Evolutionary conservation across 2,113 vertebrate species (phyloP).

Genomic region (Anser cygnoides): DNA sequence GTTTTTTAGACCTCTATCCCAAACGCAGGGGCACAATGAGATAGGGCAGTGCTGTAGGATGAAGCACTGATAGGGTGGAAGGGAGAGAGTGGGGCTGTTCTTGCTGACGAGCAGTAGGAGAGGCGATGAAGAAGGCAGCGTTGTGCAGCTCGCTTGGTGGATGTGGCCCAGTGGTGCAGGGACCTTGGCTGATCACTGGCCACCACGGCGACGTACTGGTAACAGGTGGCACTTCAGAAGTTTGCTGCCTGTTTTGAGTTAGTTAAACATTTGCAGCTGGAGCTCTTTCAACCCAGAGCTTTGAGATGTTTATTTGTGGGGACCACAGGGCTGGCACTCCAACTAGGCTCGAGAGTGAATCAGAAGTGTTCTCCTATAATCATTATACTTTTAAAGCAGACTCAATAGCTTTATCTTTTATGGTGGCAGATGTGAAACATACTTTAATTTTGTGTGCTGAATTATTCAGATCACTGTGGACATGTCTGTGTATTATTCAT

Average conservation of each 20-base stretch:
- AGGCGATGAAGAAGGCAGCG: background rate
- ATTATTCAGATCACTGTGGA: slow-evolving; percentile 44
- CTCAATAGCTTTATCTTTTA: slow-evolving; percentile 20
- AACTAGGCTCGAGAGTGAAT: background rate
- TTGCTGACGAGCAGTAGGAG: background rate
- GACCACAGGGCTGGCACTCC: background rate
- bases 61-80: too few relatives aligned
- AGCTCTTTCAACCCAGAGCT: slow-evolving; percentile 9
- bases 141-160: background rate
- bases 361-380: slow-evolving; percentile 15
- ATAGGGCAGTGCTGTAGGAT: background rate
- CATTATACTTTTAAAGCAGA: slow-evolving; percentile 27
- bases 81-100: fast-evolving
- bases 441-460: slow-evolving; percentile 48
- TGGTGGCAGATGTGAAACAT: slow-evolving; percentile 44
- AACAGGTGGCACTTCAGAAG: background rate
- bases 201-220: background rate
- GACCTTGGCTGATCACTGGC: background rate
- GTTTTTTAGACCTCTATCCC: background rate
- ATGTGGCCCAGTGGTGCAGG: background rate
- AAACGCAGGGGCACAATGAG: background rate
- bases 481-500: background rate
- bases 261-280: slow-evolving; percentile 20
- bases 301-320: background rate
- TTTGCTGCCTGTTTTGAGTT: background rate